Evolutionary conservation across 2,888 invertebrate species (phyloP).

Genomic region (Tipula helvola): DNA sequence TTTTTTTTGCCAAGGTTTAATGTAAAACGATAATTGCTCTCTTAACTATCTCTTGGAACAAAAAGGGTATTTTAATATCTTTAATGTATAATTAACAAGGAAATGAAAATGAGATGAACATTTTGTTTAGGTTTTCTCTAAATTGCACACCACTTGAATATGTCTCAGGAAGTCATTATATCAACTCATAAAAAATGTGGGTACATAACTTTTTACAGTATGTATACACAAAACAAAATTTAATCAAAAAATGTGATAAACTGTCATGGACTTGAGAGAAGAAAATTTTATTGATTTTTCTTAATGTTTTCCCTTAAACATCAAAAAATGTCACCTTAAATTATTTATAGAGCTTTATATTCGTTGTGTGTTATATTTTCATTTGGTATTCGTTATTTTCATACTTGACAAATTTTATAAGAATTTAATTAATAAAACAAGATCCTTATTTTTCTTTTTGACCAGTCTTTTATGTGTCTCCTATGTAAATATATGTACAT

Average conservation of each 20-base stretch:
- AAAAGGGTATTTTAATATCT: neutral
- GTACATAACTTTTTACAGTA: neutral
- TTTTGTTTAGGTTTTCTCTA: neutral
- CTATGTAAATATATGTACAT: neutral
- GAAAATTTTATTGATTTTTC: neutral
- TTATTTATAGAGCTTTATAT: neutral
- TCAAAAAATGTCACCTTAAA: neutral
- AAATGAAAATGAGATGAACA: neutral
- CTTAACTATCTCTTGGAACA: neutral
- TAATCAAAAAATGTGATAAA: neutral
- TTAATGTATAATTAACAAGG: neutral
- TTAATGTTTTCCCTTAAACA: neutral
- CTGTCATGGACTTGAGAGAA: neutral
- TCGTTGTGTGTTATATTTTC: neutral
- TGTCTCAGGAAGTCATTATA: neutral
- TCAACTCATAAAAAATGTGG: neutral
- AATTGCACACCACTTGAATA: neutral
- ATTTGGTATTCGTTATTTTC: neutral
- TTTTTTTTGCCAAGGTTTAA: neutral
- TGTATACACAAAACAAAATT: neutral
- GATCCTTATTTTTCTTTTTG: neutral
- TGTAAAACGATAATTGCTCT: neutral
- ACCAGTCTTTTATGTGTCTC: neutral
- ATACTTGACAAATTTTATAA: neutral
- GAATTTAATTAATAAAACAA: neutral